These are phyloP conservation scores for Hephaestus fuliginosus DNA, from an alignment of 2,797 vertebrate genomes.

Conservation along the genomic window DNA sequence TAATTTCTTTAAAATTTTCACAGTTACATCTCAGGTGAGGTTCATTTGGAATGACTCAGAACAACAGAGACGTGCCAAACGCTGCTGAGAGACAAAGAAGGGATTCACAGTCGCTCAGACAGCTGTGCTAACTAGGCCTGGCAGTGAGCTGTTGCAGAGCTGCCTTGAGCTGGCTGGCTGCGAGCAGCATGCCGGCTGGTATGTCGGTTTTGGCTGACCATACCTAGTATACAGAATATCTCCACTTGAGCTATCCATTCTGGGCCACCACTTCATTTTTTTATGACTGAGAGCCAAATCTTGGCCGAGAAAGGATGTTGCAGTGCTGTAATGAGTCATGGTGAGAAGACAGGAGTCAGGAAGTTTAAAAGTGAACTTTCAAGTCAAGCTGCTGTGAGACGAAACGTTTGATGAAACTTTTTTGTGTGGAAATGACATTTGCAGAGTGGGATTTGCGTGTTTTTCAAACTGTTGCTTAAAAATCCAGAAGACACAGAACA, in stretches of 20 bases:
- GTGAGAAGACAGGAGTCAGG: conserved; percentile 35
- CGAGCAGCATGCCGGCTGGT: conserved; percentile 56
- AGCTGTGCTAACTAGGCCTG: conserved; percentile 67
- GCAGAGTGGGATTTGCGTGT: conserved; percentile 8
- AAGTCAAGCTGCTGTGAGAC: conserved; percentile 36
- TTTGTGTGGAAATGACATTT: conserved; percentile 31
- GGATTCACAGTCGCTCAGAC: conserved; percentile 69
- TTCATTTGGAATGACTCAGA: conserved; percentile 61
- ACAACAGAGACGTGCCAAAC: conserved; percentile 55
- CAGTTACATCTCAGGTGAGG: conserved; percentile 60
- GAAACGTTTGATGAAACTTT: not conserved
- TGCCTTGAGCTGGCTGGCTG: conserved; percentile 45
- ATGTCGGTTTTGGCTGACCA: conserved; percentile 72
- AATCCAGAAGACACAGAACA: not conserved
- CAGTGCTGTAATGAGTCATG: conserved; percentile 64
- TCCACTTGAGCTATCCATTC: conserved; percentile 63
- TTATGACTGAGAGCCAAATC: conserved; percentile 49
- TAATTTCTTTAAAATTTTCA: conserved; percentile 47
- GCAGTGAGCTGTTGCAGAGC: conserved; percentile 66
- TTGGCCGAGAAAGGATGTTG: conserved; percentile 56
- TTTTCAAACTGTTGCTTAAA: not conserved
- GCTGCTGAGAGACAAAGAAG: conserved; percentile 68
- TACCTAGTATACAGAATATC: conserved; percentile 57
- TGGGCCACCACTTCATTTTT: conserved; percentile 59
- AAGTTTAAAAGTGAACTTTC: conserved; percentile 55